Evolutionary conservation across 2,888 invertebrate genomes (phyloP), one percentile per base, ranked within the genome.

Genomic region (Conchocele bisecta): DNA sequence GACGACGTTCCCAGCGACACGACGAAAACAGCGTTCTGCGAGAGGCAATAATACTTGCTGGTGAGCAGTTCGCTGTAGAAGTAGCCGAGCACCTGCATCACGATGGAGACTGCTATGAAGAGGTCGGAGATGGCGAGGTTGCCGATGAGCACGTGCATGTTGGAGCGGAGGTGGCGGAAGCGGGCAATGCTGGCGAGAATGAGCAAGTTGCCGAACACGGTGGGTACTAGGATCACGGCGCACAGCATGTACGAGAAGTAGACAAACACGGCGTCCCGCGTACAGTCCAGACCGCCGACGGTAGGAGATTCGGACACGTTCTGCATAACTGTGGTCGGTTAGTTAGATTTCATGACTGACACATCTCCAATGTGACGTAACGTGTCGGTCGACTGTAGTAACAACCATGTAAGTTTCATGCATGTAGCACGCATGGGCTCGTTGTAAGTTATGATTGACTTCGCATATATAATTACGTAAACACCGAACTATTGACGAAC

Each of bases 71-170:
- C 39, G 20, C 42, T 26, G 11, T 46, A 37, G 17, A 74, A 64
- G 31, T 60, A 57, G 4, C 54, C 57, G 11, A 56, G 20, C 6
- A 68, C 56, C 35, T 74, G 68, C 3, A 74, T 28, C 15, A 74
- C 46, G 9, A 74, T 74, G 11, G 60, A 74, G 28, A 69, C 28
- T 3, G 59, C 74, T 33, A 74, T 74, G 2, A 74, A 15, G 5
- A 74, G 56, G 29, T 73, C 73, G 0, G 73, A 67, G 2, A 73
- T 50, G 1, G 73, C 73, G 17, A 73, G 63, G 44, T 73, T 73
- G 46, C 73, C 73, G 13, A 73, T 73, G 2, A 73, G 33, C 9
- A 73, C 59, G 24, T 73, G 73, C 73, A 73, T 73, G 37, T 73
- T 73, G 7, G 67, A 53, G 2, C 73, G 58, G 13, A 73, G 37